phyloP scores from a whole-genome alignment of 2,797 vertebrate species.

The Hydrolagus colliei region DNA sequence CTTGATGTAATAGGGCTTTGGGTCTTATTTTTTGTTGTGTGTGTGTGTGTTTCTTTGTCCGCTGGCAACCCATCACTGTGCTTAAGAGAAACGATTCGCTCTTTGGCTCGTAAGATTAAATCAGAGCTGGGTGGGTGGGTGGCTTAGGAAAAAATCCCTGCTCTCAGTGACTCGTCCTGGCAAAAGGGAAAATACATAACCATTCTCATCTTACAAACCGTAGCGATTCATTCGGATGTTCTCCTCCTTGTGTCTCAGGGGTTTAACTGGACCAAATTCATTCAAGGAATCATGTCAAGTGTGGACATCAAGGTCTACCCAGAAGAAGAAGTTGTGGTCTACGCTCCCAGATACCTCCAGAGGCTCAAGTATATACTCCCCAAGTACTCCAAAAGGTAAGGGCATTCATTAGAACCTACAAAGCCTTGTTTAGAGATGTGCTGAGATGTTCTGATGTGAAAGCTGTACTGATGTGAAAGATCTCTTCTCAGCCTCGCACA shows the following conservation, averaged over 20 bases:
- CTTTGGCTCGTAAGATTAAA: too few relatives aligned
- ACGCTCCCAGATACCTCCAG: constrained; percentile 78
- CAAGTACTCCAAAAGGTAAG: constrained; percentile 73
- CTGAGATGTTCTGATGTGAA: too few relatives aligned
- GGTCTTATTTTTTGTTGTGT: constrained; percentile 14
- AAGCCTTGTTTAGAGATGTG: not conserved
- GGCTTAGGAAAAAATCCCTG: too few relatives aligned
- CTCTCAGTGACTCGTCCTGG: too few relatives aligned
- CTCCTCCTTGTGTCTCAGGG: constrained; percentile 55
- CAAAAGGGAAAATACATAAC: too few relatives aligned
- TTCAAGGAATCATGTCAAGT: constrained; percentile 74
- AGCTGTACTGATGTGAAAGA: too few relatives aligned
- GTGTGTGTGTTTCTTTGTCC: not conserved
- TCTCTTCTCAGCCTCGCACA: too few relatives aligned
- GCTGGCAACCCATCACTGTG: too few relatives aligned
- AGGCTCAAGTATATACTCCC: constrained; percentile 71
- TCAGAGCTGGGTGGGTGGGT: too few relatives aligned
- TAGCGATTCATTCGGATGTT: not conserved
- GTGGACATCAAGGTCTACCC: constrained; percentile 63
- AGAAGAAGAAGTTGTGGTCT: constrained; percentile 83
- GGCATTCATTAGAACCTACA: not conserved
- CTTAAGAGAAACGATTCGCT: too few relatives aligned
- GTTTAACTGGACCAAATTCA: constrained; percentile 88
- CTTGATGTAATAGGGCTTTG: not conserved
- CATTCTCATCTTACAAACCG: too few relatives aligned